Evolutionary conservation across 1,140 invertebrate genomes (phyloP).

Genomic region (Triops longicaudatus): DNA sequence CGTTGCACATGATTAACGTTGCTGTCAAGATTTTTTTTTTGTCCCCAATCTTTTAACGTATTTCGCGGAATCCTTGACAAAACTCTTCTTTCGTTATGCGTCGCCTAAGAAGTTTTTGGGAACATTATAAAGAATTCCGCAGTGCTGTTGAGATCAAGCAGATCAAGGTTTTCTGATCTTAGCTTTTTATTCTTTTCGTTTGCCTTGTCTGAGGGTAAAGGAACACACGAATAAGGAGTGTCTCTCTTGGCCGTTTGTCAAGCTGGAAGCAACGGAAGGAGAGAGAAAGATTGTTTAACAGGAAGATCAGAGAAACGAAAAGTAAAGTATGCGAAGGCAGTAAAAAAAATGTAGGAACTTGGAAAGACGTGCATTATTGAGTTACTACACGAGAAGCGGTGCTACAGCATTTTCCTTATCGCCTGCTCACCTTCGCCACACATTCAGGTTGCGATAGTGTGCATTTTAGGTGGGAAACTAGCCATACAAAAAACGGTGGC

Average conservation of each 20-base stretch:
- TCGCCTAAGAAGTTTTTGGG: too few relatives aligned
- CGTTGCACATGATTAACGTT: too few relatives aligned
- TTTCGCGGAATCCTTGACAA: too few relatives aligned
- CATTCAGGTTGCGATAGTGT: too few relatives aligned
- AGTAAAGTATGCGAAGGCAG: neutral
- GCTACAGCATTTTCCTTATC: neutral
- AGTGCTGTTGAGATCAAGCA: neutral
- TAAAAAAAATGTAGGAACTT: neutral
- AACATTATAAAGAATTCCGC: neutral
- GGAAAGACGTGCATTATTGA: neutral
- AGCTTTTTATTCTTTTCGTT: neutral
- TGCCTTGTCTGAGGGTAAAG: neutral
- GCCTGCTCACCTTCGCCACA: neutral
- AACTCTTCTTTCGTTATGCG: too few relatives aligned
- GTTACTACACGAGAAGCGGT: neutral
- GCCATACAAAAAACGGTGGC: neutral
- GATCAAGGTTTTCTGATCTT: neutral
- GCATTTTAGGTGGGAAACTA: too few relatives aligned
- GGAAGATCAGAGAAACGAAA: neutral
- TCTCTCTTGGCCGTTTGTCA: neutral
- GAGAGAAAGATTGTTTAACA: neutral
- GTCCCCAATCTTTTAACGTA: too few relatives aligned
- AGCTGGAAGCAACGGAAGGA: neutral
- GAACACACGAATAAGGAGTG: constrained; percentile 1
- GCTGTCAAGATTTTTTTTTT: too few relatives aligned